Conservation (phyloP, 2,797 vertebrate species). For the Allenopithecus nigroviridis region DNA sequence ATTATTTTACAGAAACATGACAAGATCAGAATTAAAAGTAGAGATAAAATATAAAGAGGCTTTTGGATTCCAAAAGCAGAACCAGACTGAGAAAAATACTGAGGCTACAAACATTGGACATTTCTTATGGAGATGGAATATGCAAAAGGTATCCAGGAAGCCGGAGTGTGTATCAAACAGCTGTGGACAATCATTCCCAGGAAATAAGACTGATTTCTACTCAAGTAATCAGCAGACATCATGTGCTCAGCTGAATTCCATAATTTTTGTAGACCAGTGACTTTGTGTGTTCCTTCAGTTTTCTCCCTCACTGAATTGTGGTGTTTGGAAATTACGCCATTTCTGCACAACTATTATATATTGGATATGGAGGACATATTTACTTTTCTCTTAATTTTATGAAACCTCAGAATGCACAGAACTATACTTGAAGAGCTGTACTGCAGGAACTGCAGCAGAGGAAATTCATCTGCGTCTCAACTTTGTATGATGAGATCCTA, state of each 20-base stretch:
- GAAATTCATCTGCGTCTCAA: background rate
- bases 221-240: background rate
- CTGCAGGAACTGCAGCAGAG: background rate
- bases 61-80: background rate
- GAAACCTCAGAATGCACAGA: background rate
- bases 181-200: conserved; percentile 22
- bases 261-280: background rate
- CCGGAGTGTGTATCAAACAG: background rate
- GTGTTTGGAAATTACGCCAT: background rate
- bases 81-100: background rate
- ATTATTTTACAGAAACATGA: background rate
- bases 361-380: background rate
- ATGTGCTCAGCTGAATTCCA: conserved; percentile 1
- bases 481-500: background rate
- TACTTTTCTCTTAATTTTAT: background rate
- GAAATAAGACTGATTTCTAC: background rate
- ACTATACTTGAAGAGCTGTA: background rate
- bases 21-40: background rate
- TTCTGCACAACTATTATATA: background rate
- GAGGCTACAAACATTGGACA: background rate
- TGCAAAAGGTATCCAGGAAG: background rate
- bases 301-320: background rate
- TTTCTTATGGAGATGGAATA: background rate
- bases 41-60: background rate
- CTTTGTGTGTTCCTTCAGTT: background rate